Percentiles rank a stretch among this genome's conserved stretches.
phyloP scores from a whole-genome alignment of 2,113 vertebrate genomes.

The Apistogramma diplotaenia region DNA sequence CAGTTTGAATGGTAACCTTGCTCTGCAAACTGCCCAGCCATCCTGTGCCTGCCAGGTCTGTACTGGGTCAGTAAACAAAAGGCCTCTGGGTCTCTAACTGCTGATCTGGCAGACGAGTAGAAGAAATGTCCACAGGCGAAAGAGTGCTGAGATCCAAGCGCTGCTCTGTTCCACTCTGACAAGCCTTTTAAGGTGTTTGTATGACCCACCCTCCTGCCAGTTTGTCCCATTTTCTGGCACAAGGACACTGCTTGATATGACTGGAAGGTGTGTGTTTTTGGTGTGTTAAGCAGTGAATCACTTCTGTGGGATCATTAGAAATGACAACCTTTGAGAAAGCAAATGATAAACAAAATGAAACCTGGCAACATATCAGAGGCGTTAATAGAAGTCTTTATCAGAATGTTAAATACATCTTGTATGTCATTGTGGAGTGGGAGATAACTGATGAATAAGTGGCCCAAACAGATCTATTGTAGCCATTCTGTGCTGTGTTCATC shows the following conservation, averaged over 20 bases:
- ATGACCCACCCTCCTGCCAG: background rate
- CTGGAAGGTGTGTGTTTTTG: background rate
- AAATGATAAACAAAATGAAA: background rate
- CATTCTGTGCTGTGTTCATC: background rate
- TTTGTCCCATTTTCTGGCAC: background rate
- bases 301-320: background rate
- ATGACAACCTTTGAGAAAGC: background rate
- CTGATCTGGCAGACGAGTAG: background rate
- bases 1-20: background rate
- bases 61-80: constrained; percentile 16
- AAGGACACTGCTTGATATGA: background rate
- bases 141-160: background rate
- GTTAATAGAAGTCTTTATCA: background rate
- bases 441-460: background rate
- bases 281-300: background rate
- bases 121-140: background rate
- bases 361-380: background rate
- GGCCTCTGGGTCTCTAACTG: constrained; percentile 3
- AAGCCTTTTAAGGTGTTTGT: background rate
- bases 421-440: background rate
- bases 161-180: background rate
- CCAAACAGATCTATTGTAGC: background rate
- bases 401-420: background rate
- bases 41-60: background rate
- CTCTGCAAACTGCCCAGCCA: background rate